These are phyloP conservation scores for Zonitis immaculata DNA, from an alignment of 2,888 invertebrate genomes.

Conservation along the genomic window DNA sequence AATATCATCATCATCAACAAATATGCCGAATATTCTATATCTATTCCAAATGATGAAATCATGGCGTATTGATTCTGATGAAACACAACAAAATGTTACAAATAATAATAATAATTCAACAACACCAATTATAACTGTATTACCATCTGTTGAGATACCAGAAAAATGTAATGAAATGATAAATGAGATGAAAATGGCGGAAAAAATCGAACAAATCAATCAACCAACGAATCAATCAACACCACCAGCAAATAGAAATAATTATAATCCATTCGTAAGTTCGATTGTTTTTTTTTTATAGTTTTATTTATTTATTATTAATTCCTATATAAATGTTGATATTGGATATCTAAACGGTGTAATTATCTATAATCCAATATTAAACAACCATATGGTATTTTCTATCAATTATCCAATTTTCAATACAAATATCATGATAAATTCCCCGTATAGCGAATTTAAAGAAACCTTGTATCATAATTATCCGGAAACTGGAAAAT, in stretches of 20 bases:
- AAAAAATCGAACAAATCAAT: not conserved
- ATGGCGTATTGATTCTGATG: slow-evolving; percentile 36
- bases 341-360: no score
- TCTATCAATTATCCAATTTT: no score
- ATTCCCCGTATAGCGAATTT: no score
- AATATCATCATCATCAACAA: slow-evolving; percentile 1
- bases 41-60: slow-evolving; percentile 35
- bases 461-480: no score
- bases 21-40: slow-evolving; percentile 39
- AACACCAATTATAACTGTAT: slow-evolving; percentile 44
- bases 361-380: no score
- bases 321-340: no score
- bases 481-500: no score
- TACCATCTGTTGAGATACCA: slow-evolving; percentile 38
- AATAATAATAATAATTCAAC: slow-evolving; percentile 25
- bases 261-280: slow-evolving; percentile 15
- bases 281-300: not conserved
- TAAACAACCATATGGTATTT: no score
- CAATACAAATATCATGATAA: no score
- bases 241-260: slow-evolving; percentile 3
- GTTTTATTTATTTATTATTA: no score
- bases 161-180: slow-evolving; percentile 26
- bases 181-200: slow-evolving; percentile 10
- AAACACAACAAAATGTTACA: slow-evolving; percentile 27
- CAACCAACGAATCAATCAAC: not conserved